Conservation (phyloP, 2,797 vertebrate genomes). For the Sciurus vulgaris region DNA sequence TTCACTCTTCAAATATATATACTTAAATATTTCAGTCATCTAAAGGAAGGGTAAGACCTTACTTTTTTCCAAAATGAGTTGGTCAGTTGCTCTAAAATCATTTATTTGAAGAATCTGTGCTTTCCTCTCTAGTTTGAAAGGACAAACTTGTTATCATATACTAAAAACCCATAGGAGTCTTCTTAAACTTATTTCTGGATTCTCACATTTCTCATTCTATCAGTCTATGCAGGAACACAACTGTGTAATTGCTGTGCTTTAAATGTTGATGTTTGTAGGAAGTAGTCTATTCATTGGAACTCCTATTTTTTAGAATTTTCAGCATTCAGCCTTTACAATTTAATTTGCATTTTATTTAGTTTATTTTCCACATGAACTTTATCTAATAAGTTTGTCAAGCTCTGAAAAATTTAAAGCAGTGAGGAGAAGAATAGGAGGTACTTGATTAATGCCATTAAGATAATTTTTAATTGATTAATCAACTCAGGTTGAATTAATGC, state of each 20-base stretch:
- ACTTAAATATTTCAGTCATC: not conserved
- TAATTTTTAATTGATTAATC: not conserved
- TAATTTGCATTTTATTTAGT: conserved; percentile 1
- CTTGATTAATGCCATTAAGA: not conserved
- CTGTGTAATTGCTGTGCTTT: not conserved
- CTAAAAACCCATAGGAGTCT: not conserved
- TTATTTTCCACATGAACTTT: not conserved
- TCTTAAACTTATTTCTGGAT: conserved; percentile 31
- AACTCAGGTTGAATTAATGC: not conserved
- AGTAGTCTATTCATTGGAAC: not conserved
- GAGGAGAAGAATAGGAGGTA: not conserved
- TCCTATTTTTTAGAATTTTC: conserved; percentile 36
- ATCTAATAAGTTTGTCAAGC: conserved; percentile 34
- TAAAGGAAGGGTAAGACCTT: not conserved
- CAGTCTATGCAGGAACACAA: not conserved
- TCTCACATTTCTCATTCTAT: not conserved
- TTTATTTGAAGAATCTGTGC: conserved; percentile 27
- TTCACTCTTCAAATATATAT: not conserved
- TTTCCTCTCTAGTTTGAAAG: conserved; percentile 45
- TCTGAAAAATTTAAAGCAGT: not conserved
- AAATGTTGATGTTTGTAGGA: conserved; percentile 8
- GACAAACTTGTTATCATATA: not conserved
- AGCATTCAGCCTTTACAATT: not conserved
- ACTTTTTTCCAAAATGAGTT: not conserved
- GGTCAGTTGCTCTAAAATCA: not conserved